These are phyloP conservation scores for Pinctada fucata DNA, from an alignment of 2,888 invertebrate species.

Conservation along the genomic window DNA sequence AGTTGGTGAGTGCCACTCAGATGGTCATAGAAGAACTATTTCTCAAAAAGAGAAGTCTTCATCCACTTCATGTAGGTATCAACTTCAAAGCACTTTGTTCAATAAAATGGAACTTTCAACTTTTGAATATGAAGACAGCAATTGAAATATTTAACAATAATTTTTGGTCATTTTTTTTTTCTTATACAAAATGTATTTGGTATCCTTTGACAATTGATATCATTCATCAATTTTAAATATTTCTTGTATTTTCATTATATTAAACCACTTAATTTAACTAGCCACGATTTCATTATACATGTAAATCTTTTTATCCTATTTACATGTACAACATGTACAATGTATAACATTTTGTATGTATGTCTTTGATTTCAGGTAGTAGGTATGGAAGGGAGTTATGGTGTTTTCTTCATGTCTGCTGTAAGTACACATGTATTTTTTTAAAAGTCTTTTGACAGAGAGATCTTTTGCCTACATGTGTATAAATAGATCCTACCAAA, in stretches of 20 bases:
- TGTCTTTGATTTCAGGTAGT: slow-evolving; percentile 58
- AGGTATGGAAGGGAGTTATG: slow-evolving; percentile 70
- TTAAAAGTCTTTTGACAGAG: too few species aligned
- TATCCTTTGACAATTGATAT: too few species aligned
- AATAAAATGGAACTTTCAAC: background rate
- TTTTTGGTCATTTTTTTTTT: background rate
- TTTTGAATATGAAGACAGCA: background rate
- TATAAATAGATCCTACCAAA: too few species aligned
- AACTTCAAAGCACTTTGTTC: background rate
- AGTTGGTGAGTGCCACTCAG: slow-evolving; percentile 71
- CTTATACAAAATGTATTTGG: background rate
- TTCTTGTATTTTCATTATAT: too few species aligned
- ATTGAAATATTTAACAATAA: too few species aligned
- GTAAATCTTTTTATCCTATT: too few species aligned
- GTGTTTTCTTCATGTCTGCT: slow-evolving; percentile 64
- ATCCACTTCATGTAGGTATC: slow-evolving; percentile 58
- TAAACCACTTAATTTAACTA: too few species aligned
- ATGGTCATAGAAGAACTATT: slow-evolving; percentile 72
- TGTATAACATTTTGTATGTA: too few species aligned
- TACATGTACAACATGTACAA: too few species aligned
- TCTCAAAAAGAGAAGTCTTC: slow-evolving; percentile 67
- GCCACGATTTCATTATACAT: too few species aligned
- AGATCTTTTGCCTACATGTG: too few species aligned
- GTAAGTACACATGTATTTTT: slow-evolving; percentile 52
- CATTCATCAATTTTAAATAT: too few species aligned